Percentiles rank a stretch among this genome's conserved stretches.
Evolutionary conservation across 2,113 vertebrate species (phyloP).

Genomic region (Delphinus delphis): DNA sequence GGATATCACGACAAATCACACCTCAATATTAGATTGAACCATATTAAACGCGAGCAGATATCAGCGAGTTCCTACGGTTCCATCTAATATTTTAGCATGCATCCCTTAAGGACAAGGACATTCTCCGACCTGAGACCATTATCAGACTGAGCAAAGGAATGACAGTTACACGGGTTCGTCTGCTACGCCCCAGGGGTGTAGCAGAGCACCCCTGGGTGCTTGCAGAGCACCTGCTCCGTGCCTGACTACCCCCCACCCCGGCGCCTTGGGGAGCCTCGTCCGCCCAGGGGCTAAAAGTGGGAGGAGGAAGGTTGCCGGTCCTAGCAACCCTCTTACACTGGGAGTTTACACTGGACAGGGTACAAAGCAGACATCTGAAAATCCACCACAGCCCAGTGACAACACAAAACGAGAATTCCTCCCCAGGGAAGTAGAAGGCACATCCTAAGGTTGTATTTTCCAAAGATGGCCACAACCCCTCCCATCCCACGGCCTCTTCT

Average conservation of each 20-base stretch:
- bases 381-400: background rate
- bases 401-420: background rate
- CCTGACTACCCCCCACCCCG: background rate
- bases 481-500: background rate
- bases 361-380: background rate
- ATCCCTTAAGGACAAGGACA: background rate
- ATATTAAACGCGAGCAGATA: background rate
- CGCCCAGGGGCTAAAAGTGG: background rate
- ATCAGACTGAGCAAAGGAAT: background rate
- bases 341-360: background rate
- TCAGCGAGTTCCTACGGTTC: background rate
- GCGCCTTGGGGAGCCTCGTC: background rate
- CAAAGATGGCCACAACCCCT: background rate
- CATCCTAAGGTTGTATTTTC: background rate
- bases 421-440: background rate
- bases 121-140: background rate
- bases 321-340: background rate
- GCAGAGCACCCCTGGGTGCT: too few species aligned
- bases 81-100: background rate
- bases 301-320: background rate
- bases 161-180: rapidly evolving
- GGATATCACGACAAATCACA: background rate
- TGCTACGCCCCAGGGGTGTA: rapidly evolving
- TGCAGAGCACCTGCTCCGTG: background rate
- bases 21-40: background rate